Conservation (phyloP, 2,888 invertebrate genomes). For the Blomia tropicalis region DNA sequence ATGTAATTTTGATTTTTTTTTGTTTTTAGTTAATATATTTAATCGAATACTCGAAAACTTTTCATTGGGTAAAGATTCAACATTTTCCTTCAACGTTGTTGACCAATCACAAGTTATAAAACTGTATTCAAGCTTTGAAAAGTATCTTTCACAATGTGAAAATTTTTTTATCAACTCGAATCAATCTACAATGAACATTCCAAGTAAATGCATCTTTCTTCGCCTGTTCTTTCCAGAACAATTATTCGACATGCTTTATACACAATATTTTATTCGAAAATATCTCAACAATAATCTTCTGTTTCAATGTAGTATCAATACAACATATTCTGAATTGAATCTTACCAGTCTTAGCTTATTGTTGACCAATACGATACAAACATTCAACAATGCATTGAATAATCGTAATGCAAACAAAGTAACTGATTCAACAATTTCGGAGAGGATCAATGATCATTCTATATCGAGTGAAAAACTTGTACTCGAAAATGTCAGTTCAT, state of each 20-base stretch:
- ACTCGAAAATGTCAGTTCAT: too few species aligned
- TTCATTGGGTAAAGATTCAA: not conserved
- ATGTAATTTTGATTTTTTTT: not conserved
- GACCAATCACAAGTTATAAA: not conserved
- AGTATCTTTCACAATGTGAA: slow-evolving; percentile 19
- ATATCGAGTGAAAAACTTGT: too few species aligned
- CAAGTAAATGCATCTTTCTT: not conserved
- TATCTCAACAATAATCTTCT: not conserved
- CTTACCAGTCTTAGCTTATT: not conserved
- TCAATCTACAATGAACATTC: slow-evolving; percentile 4
- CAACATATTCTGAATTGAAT: not conserved
- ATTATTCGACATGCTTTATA: not conserved
- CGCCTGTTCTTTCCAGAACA: slow-evolving; percentile 1
- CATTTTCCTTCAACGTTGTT: not conserved
- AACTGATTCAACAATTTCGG: not conserved
- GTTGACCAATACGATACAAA: not conserved
- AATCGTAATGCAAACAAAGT: not conserved
- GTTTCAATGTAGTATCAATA: slow-evolving; percentile 1
- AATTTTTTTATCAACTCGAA: not conserved
- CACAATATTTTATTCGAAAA: slow-evolving; percentile 4
- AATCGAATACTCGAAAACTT: not conserved
- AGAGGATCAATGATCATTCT: not conserved
- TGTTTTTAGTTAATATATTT: slow-evolving; percentile 9
- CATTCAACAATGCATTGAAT: not conserved
- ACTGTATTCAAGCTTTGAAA: not conserved